Conservation (phyloP, 1,140 invertebrate species). For the Ceratosolen solmsi region DNA sequence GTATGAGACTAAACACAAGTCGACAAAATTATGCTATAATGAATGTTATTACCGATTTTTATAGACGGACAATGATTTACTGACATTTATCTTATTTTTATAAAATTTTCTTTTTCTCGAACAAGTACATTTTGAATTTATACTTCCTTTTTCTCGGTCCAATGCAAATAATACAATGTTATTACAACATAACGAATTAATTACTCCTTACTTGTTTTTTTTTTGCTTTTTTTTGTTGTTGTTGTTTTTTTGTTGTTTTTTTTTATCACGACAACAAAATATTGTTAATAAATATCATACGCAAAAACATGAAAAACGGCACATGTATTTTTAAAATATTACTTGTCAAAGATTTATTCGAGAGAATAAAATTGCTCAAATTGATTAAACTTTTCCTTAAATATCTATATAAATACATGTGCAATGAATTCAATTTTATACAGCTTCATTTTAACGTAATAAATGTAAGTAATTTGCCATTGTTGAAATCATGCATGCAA, state of each 20-base stretch:
- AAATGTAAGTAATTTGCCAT: background rate
- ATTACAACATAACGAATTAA: background rate
- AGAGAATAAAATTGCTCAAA: no score
- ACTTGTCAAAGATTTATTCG: no score
- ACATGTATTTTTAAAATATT: no score
- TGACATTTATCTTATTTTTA: conserved; percentile 20
- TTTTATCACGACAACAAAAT: no score
- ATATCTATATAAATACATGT: background rate
- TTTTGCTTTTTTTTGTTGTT: no score
- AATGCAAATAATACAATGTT: background rate
- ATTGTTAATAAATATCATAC: no score
- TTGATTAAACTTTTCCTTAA: background rate
- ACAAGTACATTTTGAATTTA: background rate
- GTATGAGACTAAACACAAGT: conserved; percentile 9
- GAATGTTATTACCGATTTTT: conserved; percentile 24
- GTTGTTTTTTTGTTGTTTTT: no score
- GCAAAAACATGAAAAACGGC: no score
- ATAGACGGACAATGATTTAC: conserved; percentile 2
- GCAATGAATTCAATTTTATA: no score
- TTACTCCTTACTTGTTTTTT: background rate
- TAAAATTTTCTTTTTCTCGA: background rate
- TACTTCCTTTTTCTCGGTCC: background rate
- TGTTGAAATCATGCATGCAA: background rate
- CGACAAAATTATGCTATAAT: conserved; percentile 16
- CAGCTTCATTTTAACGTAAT: no score